phyloP scores from a whole-genome alignment of 2,797 vertebrate species.

The Chaunax sp. region DNA sequence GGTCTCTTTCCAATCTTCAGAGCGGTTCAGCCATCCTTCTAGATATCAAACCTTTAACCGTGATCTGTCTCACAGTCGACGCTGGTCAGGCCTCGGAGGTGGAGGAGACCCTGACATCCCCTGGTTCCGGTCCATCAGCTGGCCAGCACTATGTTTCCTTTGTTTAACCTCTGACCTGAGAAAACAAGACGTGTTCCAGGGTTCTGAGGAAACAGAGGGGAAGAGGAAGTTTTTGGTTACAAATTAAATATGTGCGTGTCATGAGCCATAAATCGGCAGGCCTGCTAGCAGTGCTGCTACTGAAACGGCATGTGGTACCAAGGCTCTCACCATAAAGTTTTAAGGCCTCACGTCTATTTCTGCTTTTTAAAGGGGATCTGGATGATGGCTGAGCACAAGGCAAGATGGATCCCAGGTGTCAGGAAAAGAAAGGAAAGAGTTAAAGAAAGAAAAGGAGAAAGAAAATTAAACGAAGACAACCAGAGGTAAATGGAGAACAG shows the following conservation, averaged over 20 bases:
- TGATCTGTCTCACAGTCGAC: slow-evolving; percentile 64
- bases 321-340: slow-evolving; percentile 85
- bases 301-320: slow-evolving; percentile 82
- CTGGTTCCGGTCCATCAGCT: slow-evolving; percentile 80
- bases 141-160: slow-evolving; percentile 91
- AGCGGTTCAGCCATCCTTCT: slow-evolving; percentile 42
- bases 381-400: slow-evolving; percentile 53
- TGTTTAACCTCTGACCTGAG: slow-evolving; percentile 97
- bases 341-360: slow-evolving; percentile 75
- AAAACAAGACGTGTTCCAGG: slow-evolving; percentile 90
- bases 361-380: slow-evolving; percentile 72
- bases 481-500: background rate
- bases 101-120: slow-evolving; percentile 50
- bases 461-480: background rate
- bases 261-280: slow-evolving; percentile 91
- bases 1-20: slow-evolving; percentile 25
- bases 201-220: slow-evolving; percentile 90
- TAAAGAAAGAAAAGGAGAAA: background rate
- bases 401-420: slow-evolving; percentile 69
- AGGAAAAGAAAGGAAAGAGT: slow-evolving; percentile 4
- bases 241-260: slow-evolving; percentile 98
- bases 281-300: slow-evolving; percentile 83
- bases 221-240: slow-evolving; percentile 99
- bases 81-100: slow-evolving; percentile 22
- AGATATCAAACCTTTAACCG: slow-evolving; percentile 83